Evolutionary conservation across 2,888 invertebrate genomes (phyloP), one percentile per base, ranked within the genome.

Genomic region (Bhutanitis thaidina): DNA sequence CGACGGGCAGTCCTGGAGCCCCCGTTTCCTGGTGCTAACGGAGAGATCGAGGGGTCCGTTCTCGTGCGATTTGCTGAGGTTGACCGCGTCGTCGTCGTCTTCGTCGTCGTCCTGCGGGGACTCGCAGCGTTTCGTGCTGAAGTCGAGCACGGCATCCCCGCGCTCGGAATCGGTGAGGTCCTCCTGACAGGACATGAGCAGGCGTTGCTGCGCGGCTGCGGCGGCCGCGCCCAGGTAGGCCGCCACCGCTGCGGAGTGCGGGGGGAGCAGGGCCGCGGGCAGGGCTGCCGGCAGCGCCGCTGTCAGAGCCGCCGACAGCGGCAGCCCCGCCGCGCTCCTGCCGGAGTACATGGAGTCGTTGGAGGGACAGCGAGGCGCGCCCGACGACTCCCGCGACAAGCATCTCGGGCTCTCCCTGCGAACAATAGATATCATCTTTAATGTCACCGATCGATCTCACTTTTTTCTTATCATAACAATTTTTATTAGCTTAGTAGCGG

Each of bases 341-440:
- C 93, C 93, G 39, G 94, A 94, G 71, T 93, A 93, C 69, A 93
- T 90, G n/a, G 94, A 94, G 77, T 94, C 95, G 70, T 93, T 93
- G 51, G 94, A 94, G 55, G 95, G 94, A 80, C 95, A 95, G 59
- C 94, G 92, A 56, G 92, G 93, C 62, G 91, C 92, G 58, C 93
- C 93, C 58, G 93, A 93, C 52, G 96, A 96, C 74, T 95, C 95
- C 69, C 95, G 92, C 50, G 95, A 96, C 62, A 95, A 93, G 85
- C 95, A 95, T 73, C 95, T 92, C 60, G 95, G 95, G 83, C 94
- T 95, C 83, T 95, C 95, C 89, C 95, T 96, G 93, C 13, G 92
- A 92, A 86, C 90, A 90, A 90, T 71, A 67, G 75, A 30, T 20
- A 43, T 53, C 44, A 39, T 36, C 36, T 41, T 38, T 25, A 25